Evolutionary conservation across 2,888 invertebrate genomes (phyloP).

Genomic region (Bembecia ichneumoniformis): DNA sequence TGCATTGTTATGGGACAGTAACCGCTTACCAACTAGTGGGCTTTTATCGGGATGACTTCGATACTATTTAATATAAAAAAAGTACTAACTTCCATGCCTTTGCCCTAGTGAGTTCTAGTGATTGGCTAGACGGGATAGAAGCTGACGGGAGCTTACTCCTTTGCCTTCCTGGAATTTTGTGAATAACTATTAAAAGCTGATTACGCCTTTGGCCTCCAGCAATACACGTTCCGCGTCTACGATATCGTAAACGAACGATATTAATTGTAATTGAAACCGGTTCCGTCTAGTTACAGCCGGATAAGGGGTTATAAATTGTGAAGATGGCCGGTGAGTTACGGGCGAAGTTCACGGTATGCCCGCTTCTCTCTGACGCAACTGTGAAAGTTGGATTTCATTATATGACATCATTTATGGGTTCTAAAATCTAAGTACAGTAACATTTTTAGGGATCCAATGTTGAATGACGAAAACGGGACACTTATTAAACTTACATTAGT

Average conservation of each 20-base stretch:
- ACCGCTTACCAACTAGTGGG: too few species aligned
- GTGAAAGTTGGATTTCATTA: neutral
- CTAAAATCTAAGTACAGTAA: neutral
- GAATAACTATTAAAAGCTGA: too few species aligned
- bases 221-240: neutral
- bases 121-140: too few species aligned
- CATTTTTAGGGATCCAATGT: too few species aligned
- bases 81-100: neutral
- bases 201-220: neutral
- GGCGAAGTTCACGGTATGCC: conserved; percentile 1
- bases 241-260: neutral
- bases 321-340: conserved; percentile 16
- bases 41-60: too few species aligned
- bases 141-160: too few species aligned
- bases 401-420: neutral
- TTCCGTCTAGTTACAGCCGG: conserved; percentile 10
- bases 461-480: too few species aligned
- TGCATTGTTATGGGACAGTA: too few species aligned
- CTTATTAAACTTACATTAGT: too few species aligned
- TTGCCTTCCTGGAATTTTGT: too few species aligned
- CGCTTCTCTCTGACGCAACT: neutral
- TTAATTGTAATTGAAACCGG: conserved; percentile 3
- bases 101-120: neutral
- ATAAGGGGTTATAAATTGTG: conserved; percentile 20
- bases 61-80: neutral